Base-by-base conservation (phyloP, 2,113 vertebrate species). In the Papio anubis region DNA sequence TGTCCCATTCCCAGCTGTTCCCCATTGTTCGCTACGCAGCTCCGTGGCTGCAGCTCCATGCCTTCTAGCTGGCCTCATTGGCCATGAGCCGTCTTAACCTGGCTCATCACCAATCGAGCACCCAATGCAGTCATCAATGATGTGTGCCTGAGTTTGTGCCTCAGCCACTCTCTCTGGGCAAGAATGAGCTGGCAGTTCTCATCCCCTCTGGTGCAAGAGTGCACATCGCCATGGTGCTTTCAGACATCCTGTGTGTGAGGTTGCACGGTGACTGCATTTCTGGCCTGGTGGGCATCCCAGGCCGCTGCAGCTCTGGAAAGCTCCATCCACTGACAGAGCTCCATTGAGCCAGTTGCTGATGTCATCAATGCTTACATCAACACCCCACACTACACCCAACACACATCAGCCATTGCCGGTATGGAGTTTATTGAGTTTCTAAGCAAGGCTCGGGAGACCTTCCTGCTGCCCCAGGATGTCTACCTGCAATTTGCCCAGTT, bases 371-470 rank as follows among this genome's bases (percentile, higher is more conserved):
- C 99, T 79, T 99, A 99, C 98, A 99, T 99, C 98, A 99, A 99
- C 98, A 99, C 99, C 98, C 99, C 99, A 82, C 99, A 99, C 98
- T 99, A 82, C 99, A 99, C 88, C 99, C 99, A 97, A 99, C 99
- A 10, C 99, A 99, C 99, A 99, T 99, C 99, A 99, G 99, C 98
- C 99, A 99, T 0, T 99, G 99, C 95, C 99, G 99, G 99, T 99
- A 99, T 0, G 99, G 99, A 99, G 98, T 99, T 99, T 98, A 99
- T 99, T 1, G 99, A 99, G 98, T 99, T 99, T 98, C 99, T 99
- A 94, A 99, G 99, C 99, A 99, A 99, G 98, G 99, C 99, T 59
- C 99, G 99, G 82, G 99, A 99, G 98, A 99, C 99, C 93, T 99
- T 99, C 98, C 99, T 99, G 91, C 98, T 99, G 98, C 99, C 99